phyloP scores from a whole-genome alignment of 2,797 vertebrate species.

The Neopelma chrysocephalum region DNA sequence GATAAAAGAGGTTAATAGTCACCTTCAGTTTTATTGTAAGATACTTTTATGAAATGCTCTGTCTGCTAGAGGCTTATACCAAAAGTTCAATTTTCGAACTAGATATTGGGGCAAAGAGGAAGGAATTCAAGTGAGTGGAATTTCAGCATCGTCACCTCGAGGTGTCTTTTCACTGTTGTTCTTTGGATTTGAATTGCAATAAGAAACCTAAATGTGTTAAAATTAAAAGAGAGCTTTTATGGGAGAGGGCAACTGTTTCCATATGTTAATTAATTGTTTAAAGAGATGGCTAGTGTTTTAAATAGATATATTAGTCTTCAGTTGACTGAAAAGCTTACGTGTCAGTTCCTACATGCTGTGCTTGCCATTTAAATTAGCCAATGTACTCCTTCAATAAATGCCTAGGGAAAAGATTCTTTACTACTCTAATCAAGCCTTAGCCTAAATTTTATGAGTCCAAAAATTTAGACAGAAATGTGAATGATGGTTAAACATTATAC shows the following conservation, averaged over 20 bases:
- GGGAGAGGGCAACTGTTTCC: not conserved
- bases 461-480: not conserved
- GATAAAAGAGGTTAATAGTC: not conserved
- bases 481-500: not conserved
- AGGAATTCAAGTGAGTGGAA: not conserved
- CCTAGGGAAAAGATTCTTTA: not conserved
- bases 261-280: not conserved
- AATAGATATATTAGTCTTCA: not conserved
- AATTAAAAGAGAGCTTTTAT: not conserved
- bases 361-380: not conserved
- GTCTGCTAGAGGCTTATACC: not conserved
- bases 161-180: not conserved
- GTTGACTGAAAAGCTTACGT: rapidly evolving
- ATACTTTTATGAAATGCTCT: not conserved
- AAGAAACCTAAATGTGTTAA: not conserved
- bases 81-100: not conserved
- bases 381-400: not conserved
- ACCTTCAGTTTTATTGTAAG: not conserved
- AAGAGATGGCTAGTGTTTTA: not conserved
- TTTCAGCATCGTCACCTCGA: not conserved
- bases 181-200: not conserved
- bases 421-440: not conserved
- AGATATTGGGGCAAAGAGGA: not conserved
- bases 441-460: not conserved
- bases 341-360: not conserved